These are phyloP conservation scores for Varanus komodoensis DNA, from an alignment of 2,113 vertebrate genomes.

Conservation along the genomic window DNA sequence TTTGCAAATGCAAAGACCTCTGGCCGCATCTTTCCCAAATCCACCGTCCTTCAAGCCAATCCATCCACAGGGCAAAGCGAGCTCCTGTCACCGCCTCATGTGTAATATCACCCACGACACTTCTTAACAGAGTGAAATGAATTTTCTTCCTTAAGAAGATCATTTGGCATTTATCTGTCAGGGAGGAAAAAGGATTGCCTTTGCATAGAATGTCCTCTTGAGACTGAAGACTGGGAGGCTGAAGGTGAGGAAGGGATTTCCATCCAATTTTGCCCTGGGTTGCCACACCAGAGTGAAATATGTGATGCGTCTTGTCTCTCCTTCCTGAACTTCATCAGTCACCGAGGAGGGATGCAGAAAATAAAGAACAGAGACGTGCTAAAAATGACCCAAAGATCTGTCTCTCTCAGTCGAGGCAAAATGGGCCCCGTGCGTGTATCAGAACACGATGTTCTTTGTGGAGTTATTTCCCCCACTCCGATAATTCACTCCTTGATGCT, in stretches of 20 bases:
- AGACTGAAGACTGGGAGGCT: background rate
- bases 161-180: constrained; percentile 19
- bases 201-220: constrained; percentile 31
- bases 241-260: constrained; percentile 14
- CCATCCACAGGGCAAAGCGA: background rate
- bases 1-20: background rate
- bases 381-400: constrained; percentile 46
- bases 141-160: background rate
- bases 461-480: constrained; percentile 50
- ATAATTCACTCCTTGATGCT: constrained; percentile 54
- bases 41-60: background rate
- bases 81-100: background rate
- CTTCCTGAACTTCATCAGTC: constrained; percentile 37
- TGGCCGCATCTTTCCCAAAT: constrained; percentile 19
- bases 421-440: background rate
- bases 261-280: constrained; percentile 24
- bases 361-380: constrained; percentile 41
- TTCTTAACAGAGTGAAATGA: constrained; percentile 6
- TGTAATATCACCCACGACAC: background rate
- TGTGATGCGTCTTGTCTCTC: constrained; percentile 11
- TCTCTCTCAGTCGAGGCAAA: constrained; percentile 46
- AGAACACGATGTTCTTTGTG: constrained; percentile 20
- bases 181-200: background rate
- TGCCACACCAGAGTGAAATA: constrained; percentile 35
- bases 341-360: constrained; percentile 18